Conservation (phyloP, 2,113 vertebrate genomes). For the Thunnus maccoyii region DNA sequence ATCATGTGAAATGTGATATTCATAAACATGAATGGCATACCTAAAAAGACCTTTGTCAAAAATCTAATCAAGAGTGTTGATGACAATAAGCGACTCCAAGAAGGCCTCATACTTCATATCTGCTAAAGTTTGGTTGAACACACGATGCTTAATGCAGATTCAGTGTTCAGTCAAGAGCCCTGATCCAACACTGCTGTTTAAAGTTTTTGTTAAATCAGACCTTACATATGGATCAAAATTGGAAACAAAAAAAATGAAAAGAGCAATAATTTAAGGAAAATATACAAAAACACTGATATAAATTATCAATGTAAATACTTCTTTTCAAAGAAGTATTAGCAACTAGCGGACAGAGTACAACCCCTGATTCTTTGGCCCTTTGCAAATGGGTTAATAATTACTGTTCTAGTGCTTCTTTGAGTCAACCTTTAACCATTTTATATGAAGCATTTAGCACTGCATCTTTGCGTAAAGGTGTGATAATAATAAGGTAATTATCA, state of each 20-base stretch:
- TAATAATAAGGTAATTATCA: constrained; percentile 5
- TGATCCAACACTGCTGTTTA: too few species aligned
- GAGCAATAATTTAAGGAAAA: neutral
- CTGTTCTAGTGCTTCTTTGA: neutral
- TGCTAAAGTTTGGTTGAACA: too few species aligned
- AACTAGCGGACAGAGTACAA: too few species aligned
- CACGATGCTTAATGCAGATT: too few species aligned
- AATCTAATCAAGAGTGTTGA: neutral
- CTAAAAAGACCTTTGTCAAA: too few species aligned
- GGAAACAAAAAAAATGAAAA: neutral
- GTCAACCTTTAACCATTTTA: constrained; percentile 9
- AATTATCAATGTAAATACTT: too few species aligned
- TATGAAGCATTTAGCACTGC: constrained; percentile 8
- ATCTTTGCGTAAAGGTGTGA: constrained; percentile 1
- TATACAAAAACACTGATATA: neutral
- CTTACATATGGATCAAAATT: neutral
- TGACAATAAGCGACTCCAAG: too few species aligned
- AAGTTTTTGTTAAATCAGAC: neutral
- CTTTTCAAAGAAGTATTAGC: too few species aligned
- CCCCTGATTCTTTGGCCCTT: neutral
- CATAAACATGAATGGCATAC: neutral
- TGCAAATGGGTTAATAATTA: neutral
- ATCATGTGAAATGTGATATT: neutral
- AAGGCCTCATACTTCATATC: too few species aligned
- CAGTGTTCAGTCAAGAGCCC: too few species aligned